Evolutionary conservation across 1,140 invertebrate genomes (phyloP).

Genomic region (Drosophila sulfurigaster): DNA sequence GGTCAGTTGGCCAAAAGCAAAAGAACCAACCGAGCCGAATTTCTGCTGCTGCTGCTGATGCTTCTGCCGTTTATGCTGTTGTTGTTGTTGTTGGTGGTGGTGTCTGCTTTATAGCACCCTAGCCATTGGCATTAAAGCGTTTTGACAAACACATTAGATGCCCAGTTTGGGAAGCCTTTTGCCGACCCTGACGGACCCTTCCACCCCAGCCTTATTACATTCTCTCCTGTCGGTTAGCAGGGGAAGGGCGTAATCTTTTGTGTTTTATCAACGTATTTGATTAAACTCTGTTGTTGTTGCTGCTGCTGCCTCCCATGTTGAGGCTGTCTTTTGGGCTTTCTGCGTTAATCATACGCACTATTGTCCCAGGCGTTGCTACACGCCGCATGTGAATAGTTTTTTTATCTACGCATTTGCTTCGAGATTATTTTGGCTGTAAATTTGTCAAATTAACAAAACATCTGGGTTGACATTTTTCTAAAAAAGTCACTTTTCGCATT

Average conservation of each 20-base stretch:
- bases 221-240: constrained; percentile 10
- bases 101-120: constrained; percentile 62
- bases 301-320: constrained; percentile 41
- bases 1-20: constrained; percentile 46
- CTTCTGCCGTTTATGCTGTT: constrained; percentile 24
- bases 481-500: neutral
- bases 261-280: constrained; percentile 82
- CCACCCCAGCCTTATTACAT: constrained; percentile 47
- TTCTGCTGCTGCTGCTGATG: constrained; percentile 7
- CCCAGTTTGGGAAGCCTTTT: constrained; percentile 42
- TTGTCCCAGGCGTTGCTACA: constrained; percentile 25
- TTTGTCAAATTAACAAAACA: constrained; percentile 40
- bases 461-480: neutral
- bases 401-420: constrained; percentile 42
- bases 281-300: constrained; percentile 61
- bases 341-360: constrained; percentile 75
- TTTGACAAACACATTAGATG: constrained; percentile 80
- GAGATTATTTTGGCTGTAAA: constrained; percentile 23
- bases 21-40: constrained; percentile 7
- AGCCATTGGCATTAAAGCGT: constrained; percentile 71
- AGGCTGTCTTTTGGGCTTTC: constrained; percentile 64
- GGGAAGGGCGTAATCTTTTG: constrained; percentile 67
- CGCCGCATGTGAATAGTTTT: constrained; percentile 35
- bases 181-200: constrained; percentile 40
- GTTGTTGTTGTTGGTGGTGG: constrained; percentile 9